phyloP scores from a whole-genome alignment of 53 echinoderm and acorn worm species.

The Hippasteria phrygiana region DNA sequence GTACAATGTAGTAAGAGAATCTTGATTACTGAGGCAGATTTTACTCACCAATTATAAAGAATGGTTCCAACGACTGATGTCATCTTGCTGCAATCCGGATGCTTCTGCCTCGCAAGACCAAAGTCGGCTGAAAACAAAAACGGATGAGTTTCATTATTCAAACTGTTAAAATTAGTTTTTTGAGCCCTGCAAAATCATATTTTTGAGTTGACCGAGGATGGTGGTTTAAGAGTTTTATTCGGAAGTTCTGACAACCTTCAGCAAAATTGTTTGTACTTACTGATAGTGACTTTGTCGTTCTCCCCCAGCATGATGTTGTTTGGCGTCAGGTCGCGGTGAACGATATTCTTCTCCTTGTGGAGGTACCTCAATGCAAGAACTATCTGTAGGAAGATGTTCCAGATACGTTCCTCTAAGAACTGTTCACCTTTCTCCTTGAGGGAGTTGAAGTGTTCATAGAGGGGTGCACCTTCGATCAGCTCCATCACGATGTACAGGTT shows the following conservation, averaged over 20 bases:
- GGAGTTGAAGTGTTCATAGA: slow-evolving; percentile 98
- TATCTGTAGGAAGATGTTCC: slow-evolving; percentile 99
- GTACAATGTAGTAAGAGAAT: no score
- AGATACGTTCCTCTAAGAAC: slow-evolving; percentile 94
- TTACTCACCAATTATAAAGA: slow-evolving; percentile 90
- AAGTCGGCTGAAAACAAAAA: slow-evolving; percentile 87
- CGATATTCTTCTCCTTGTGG: slow-evolving; percentile 96
- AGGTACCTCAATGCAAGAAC: slow-evolving; percentile 95
- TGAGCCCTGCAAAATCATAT: no score
- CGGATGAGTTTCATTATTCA: neutral
- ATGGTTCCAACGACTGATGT: slow-evolving; percentile 98
- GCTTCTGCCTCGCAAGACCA: slow-evolving; percentile 94
- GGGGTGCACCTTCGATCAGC: slow-evolving; percentile 98
- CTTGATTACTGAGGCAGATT: no score
- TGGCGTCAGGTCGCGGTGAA: slow-evolving; percentile 95
- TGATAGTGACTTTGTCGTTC: slow-evolving; percentile 95
- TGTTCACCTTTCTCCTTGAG: slow-evolving; percentile 91
- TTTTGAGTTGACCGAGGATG: no score
- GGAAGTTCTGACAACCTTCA: neutral
- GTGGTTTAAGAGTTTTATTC: neutral
- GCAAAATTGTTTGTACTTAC: slow-evolving; percentile 75
- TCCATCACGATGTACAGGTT: slow-evolving; percentile 99
- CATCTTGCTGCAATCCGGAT: slow-evolving; percentile 96
- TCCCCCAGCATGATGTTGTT: slow-evolving; percentile 99
- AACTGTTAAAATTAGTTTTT: neutral